Conservation (phyloP, 2,113 vertebrate species). For the Lethenteron camtschaticum region DNA sequence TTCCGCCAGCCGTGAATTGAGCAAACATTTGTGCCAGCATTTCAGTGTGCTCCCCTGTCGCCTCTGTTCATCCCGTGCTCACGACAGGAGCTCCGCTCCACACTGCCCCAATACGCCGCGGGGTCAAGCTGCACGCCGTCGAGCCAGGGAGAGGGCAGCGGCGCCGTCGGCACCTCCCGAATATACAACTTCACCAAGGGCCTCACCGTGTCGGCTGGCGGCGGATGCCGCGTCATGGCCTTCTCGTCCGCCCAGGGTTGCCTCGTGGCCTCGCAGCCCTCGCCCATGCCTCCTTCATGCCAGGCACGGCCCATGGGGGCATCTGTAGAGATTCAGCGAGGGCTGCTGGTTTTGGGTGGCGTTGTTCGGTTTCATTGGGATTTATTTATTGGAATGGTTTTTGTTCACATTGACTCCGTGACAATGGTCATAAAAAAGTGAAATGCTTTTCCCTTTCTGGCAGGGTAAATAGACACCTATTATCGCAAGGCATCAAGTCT, state of each 20-base stretch:
- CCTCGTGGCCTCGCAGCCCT: conserved; percentile 65
- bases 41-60: background rate
- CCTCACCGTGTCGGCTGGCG: conserved; percentile 45
- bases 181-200: conserved; percentile 52
- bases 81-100: conserved; percentile 41
- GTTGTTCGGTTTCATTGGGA: no score
- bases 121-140: conserved; percentile 15
- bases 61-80: background rate
- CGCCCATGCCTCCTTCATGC: conserved; percentile 55
- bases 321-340: no score
- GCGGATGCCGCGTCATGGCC: conserved; percentile 56
- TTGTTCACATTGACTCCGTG: no score
- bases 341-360: no score
- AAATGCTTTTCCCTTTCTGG: no score
- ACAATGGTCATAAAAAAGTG: no score
- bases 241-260: conserved; percentile 48
- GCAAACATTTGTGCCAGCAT: background rate
- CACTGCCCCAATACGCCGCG: conserved; percentile 27
- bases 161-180: conserved; percentile 15
- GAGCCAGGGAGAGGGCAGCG: conserved; percentile 11
- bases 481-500: no score
- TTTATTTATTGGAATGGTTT: no score
- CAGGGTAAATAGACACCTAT: no score
- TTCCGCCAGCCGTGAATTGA: background rate
- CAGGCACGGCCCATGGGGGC: conserved; percentile 30